Conservation (phyloP, 2,888 invertebrate species). For the Hybos culiciformis region DNA sequence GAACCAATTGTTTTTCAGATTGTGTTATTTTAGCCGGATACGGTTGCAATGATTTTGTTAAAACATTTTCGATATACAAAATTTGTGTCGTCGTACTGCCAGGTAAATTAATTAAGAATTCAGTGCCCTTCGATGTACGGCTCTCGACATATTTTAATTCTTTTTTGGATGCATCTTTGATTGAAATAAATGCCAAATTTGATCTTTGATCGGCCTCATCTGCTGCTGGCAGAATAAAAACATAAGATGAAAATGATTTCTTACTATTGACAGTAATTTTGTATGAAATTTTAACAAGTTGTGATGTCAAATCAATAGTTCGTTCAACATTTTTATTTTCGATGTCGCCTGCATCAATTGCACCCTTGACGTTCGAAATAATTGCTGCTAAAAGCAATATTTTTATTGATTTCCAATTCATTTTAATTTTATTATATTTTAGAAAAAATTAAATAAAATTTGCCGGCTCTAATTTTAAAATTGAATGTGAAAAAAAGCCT, state of each 20-base stretch:
- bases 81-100: constrained; percentile 21
- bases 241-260: constrained; percentile 52
- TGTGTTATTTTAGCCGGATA: constrained; percentile 83
- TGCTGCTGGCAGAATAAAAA: constrained; percentile 47
- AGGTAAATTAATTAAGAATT: constrained; percentile 43
- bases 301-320: constrained; percentile 73
- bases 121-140: constrained; percentile 41
- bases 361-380: too few relatives aligned
- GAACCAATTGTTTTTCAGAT: constrained; percentile 85
- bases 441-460: too few relatives aligned
- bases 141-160: constrained; percentile 42
- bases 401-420: too few relatives aligned
- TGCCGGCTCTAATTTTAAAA: too few relatives aligned
- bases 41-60: constrained; percentile 62
- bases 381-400: too few relatives aligned
- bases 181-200: constrained; percentile 61
- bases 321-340: constrained; percentile 70
- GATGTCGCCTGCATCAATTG: constrained; percentile 41
- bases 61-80: constrained; percentile 50
- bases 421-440: too few relatives aligned
- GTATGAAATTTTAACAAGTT: constrained; percentile 69
- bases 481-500: too few relatives aligned
- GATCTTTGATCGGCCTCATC: too few relatives aligned
- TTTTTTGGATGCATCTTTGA: constrained; percentile 46
- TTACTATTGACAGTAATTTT: constrained; percentile 73